Evolutionary conservation across 2,113 vertebrate genomes (phyloP), one percentile per base, ranked within the genome.

Genomic region (Gila orcuttii): DNA sequence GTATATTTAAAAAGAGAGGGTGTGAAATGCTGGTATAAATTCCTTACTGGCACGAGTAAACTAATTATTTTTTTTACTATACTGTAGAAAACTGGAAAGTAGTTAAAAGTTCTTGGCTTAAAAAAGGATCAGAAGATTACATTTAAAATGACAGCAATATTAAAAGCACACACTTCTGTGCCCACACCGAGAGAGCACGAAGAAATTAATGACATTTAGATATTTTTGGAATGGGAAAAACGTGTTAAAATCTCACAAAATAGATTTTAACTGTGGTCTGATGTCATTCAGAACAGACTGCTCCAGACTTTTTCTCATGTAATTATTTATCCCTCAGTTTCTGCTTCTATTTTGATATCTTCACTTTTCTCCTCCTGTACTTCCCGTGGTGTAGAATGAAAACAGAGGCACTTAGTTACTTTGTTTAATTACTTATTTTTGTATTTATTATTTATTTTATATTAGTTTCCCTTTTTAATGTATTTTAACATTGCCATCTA

Each of bases 1-100:
- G 5, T 57, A 21, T 55, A 83, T 73, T 73, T 71, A 39, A 83
- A 71, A 39, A 82, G 36, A 83, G 66, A 57, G 28, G 19, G 50
- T 39, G 47, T 73, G 66, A 55, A 13, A 69, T 66, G 36, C 12
- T 23, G 8, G 5, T 21, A 31, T 5, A n/a, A 79, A 57, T 36
- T 13, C 8, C 28, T 73, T 15, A 17, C 45, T 31, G 39, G 42
- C 60, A 28, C 3, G 71, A 25, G 11, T 25, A 74, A 47, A 74
- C 13, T 7, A 39, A 11, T 71, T 7, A 47, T 73, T 45, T 45
- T 42, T 45, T 47, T 74, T 45, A 39, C 23, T 74, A 74, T 71
- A 39, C 8, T 33, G 33, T 71, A 9, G 4, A 21, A 71, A 71
- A 45, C 71, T 74, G 71, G 2, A 15, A 74, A 74, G 71, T 74